Base-by-base conservation (phyloP, 1,140 invertebrate species). In the Sesamia nonagrioides region DNA sequence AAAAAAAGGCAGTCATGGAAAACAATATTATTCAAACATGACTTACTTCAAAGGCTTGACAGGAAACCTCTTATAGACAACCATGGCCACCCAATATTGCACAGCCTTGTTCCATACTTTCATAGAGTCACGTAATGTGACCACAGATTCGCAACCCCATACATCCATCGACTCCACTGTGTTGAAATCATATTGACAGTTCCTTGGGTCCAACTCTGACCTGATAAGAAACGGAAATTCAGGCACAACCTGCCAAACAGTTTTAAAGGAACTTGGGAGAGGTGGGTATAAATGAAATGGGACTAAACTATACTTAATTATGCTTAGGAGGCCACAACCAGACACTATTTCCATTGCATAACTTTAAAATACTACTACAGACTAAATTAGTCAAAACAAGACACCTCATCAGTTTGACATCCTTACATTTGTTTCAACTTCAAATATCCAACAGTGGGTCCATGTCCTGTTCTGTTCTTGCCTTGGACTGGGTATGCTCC, bases 21-120 rank as follows among this genome's bases (percentile, higher is more conserved):
- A 52, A 50, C 7, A 50, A 50, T 9, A 18, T 18, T 21, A 4
- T 61, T n/a, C 15, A 52, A 50, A 50, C 40, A 37, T 48, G 37
- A 92, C 92, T 92, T 88, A 97, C 96, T 96, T 96, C 9, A 97
- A 95, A 52, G 92, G 87, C 90, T 97, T 98, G 18, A 95, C 92
- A 2, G 98, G 97, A 83, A 98, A 97, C 82, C 97, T 95, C 84
- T 97, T 98, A 89, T 99, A 99, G 1, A 99, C 96, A 88, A 97
- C 97, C 45, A 97, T 96, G 9, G 98, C 98, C 83, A 99, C 96
- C 99, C 99, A 99, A 91, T 98, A 99, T 88, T 99, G 99, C 4
- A 99, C 97, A 48, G 97, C 98, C 83, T 97, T 98, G 91, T 99
- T 99, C 99, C 99, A 99, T 15, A 97, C 96, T 88, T 97, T 97